phyloP scores from a whole-genome alignment of 2,113 vertebrate species.

The Chascanopsetta lugubris region DNA sequence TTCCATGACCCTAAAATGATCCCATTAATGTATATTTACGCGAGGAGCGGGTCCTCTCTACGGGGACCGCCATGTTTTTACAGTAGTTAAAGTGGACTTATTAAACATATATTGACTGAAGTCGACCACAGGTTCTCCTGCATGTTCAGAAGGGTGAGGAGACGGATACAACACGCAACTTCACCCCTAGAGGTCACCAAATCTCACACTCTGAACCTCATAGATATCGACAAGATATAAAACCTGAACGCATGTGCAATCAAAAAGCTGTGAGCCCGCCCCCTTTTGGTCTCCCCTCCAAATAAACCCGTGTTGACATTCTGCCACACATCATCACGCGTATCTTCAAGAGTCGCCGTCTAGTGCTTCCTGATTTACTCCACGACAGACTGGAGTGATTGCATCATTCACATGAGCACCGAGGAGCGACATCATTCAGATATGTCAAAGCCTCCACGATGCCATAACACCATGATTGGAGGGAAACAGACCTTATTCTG shows the following conservation, averaged over 20 bases:
- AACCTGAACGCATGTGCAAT: not conserved
- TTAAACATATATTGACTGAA: no score
- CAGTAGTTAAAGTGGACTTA: no score
- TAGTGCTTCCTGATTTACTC: conserved; percentile 68
- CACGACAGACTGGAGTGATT: conserved; percentile 63
- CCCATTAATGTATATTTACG: no score
- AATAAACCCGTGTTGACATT: conserved; percentile 65
- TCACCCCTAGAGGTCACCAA: no score
- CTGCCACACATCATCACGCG: conserved; percentile 48
- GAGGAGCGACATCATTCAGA: conserved; percentile 68
- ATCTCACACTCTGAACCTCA: no score
- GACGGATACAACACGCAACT: no score
- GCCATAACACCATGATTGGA: conserved; percentile 74
- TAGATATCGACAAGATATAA: conserved; percentile 1
- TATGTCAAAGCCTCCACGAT: conserved; percentile 64
- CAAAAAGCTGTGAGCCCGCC: not conserved
- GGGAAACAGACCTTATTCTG: conserved; percentile 71
- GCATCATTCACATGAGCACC: conserved; percentile 65
- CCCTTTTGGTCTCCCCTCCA: not conserved
- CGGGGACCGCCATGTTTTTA: no score
- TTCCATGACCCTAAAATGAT: no score
- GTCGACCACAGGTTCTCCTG: no score
- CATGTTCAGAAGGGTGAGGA: no score
- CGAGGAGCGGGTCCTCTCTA: no score
- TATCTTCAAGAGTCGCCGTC: conserved; percentile 44